Percentiles rank a stretch among this genome's conserved stretches.
These are phyloP conservation scores for Sigmodon hispidus DNA, from an alignment of 2,113 vertebrate species.

Conservation along the genomic window DNA sequence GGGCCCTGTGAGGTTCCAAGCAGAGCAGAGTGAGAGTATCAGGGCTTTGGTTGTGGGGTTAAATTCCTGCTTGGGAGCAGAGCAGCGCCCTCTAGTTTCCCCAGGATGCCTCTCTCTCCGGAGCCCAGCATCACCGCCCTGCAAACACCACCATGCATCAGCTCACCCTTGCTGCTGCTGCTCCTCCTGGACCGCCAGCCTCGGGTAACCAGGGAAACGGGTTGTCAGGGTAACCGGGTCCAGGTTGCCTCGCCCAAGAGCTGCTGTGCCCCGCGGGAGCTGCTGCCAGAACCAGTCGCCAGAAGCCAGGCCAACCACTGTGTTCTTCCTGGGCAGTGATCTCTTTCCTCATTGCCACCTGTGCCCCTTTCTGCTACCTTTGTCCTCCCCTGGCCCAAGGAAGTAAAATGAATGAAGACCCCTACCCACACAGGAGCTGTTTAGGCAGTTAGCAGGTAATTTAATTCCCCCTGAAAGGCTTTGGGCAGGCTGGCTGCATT, in stretches of 20 bases:
- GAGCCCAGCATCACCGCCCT: background rate
- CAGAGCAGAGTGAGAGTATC: too few species aligned
- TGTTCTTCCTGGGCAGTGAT: background rate
- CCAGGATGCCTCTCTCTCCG: background rate
- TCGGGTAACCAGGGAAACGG: constrained; percentile 53
- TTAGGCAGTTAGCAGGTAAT: constrained; percentile 80
- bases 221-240: constrained; percentile 57
- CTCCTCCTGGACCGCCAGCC: background rate
- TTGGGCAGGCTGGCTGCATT: constrained; percentile 72
- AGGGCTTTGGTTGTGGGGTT: background rate
- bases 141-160: background rate
- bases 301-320: background rate
- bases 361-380: background rate
- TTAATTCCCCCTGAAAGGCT: constrained; percentile 56
- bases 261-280: background rate
- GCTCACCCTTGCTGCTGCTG: background rate
- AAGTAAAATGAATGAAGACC: constrained; percentile 60
- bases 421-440: constrained; percentile 74
- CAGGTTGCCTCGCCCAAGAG: constrained; percentile 6
- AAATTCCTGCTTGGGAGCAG: background rate
- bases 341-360: background rate
- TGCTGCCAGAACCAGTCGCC: background rate
- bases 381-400: constrained; percentile 55
- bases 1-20: background rate
- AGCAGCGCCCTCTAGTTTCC: background rate